Evolutionary conservation across 2,113 vertebrate species (phyloP), one percentile per base, ranked within the genome.

Genomic region (Hymenochirus boettgeri): DNA sequence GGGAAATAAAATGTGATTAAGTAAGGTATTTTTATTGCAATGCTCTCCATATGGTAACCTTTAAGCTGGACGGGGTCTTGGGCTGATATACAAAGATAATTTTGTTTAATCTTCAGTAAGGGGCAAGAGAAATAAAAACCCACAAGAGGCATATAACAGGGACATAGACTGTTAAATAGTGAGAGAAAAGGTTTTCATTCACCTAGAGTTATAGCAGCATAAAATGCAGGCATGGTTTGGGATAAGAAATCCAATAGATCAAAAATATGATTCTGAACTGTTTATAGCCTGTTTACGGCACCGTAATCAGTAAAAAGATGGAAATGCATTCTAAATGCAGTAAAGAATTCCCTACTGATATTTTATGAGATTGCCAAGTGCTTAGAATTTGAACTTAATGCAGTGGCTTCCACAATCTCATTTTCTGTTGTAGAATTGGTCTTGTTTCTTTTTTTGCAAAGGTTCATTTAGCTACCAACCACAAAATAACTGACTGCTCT

Each of bases 201-300:
- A 31, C 25, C 25, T 55, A 31, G 52, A 55, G 52, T 55, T 55
- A 55, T 55, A 10, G 26, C 23, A 5, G 12, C 15, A 18, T 55
- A 31, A 55, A 55, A 29, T 31, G 23, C 18, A 26, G 26, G 52
- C 25, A 27, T 29, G 52, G n/a, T 27, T 55, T 31, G 52, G 17
- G 15, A 29, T 55, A 31, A 29, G 52, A 55, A 55, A 55, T 31
- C 26, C 52, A 55, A 55, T 55, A 55, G 52, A 55, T 55, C 26
- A 55, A 26, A 55, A 55, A 55, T 29, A 55, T 29, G 25, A 55
- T 55, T 55, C 15, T 55, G 52, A 55, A 26, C 13, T n/a, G 52
- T 55, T 55, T 55, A 55, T 55, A 31, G 52, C 52, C 52, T 27
- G n/a, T 53, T 25, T 25, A 53, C 51, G 51, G 15, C 51, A 24